Evolutionary conservation across 2,797 vertebrate species (phyloP), one percentile per base, ranked within the genome.

Genomic region (Artibeus jamaicensis): DNA sequence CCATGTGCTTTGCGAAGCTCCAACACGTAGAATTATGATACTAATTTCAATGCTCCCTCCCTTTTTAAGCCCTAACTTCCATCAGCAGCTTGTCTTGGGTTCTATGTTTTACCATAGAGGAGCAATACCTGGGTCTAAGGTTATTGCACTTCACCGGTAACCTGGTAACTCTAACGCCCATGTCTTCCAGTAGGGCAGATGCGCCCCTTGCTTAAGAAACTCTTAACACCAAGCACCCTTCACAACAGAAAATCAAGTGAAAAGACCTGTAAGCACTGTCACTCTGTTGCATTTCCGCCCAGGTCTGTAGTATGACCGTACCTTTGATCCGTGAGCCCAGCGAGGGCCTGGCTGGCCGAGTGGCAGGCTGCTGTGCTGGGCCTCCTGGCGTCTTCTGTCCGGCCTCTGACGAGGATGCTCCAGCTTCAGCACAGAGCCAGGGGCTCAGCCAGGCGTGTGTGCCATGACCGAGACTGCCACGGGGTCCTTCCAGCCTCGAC

Each of bases 391-490:
- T 82, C 92, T 94, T 83, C 89, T 84, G 50, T 37, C 29, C 65
- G 44, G 85, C 91, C 92, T 96, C 83, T 62, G 86, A 18, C 85
- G 82, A 37, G 84, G 83, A 37, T 86, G 95, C 77, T 96, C 96
- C 95, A 95, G 97, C 89, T 89, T 97, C 93, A 84, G 94, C 86
- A 9, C 0, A 0, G 2, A 90, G 92, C 96, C 94, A 71, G 96
- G 96, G 86, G 82, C 96, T 96, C 96, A 89, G 93, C 88, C 96
- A 92, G 86, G 95, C 97, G 1, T 68, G 87, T 77, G 94, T 97
- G 74, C 95, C 90, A 79, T 95, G 96, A 97, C 97, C 96, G 96
- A 97, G 97, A 93, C 89, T 91, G 74, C 95, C 91, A 85, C 87
- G 78, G 96, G 97, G 96, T 19, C 88, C 96, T 95, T 97, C 96